Base-by-base conservation (phyloP, 2,797 vertebrate species). In the Thunnus albacares region DNA sequence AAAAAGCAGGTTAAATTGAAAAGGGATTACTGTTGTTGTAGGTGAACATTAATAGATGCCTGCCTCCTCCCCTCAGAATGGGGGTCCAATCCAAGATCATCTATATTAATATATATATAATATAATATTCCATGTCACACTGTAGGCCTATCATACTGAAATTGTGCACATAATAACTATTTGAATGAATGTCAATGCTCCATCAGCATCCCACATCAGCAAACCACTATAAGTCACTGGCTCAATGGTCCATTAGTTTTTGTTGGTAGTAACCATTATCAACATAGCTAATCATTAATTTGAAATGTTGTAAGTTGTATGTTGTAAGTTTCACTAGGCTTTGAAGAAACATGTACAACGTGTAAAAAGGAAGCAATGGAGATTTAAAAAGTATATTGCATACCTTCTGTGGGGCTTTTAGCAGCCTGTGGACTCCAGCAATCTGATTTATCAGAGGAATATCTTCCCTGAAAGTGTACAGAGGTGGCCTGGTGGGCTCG, bases 341-440 rank as follows among this genome's bases (percentile, higher is more conserved):
- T 58, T 66, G 15, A 71, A 63, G 72, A 70, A 58, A 66, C 45
- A 30, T 20, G 5, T 56, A 58, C 28, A 82, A 47, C 18, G 18
- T 26, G 45, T 52, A 20, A 45, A 73, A 43, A 53, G n/a, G 8
- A 22, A 60, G 0, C 0, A 56, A 53, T 52, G 75, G 3, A 41
- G 28, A 0, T 14, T 43, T 14, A 17, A 49, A 43, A 66, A 41
- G 56, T 22, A 3, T 10, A 17, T 0, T 61, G 62, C 28, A 59
- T 96, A 98, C 97, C 97, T 98, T 98, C 74, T 98, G 97, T 2
- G 97, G 97, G 45, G 97, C 97, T 92, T 94, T 94, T 4, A 98
- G 96, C 58, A 97, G 96, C 88, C 97, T 92, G 92, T 98, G 97
- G 85, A 98, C 94, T 77, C 96, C 97, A 56, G 97, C 94, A 80